A percentile compares a stretch with the other conserved stretches of the same genome.
Evolutionary conservation across 2,888 invertebrate species (phyloP).

Genomic region (Leucoma salicis): DNA sequence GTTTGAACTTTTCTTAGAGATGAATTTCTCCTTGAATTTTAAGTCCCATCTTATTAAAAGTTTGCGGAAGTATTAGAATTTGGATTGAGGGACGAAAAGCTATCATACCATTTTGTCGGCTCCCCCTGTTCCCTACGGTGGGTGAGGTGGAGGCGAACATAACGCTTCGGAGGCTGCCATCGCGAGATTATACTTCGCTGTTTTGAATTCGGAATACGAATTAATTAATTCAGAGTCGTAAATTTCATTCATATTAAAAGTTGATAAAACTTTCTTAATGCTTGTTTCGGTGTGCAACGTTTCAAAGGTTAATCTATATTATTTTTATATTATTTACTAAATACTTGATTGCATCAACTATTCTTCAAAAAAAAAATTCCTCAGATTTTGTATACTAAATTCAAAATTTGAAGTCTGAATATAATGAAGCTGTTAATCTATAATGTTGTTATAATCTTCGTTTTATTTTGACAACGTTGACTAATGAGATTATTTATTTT

Average conservation of each 20-base stretch:
- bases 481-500: constrained; percentile 79
- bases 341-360: constrained; percentile 38
- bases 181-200: constrained; percentile 60
- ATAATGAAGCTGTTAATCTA: not conserved
- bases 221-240: constrained; percentile 54
- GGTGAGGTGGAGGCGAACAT: constrained; percentile 36
- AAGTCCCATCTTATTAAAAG: constrained; percentile 81
- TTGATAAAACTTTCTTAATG: constrained; percentile 47
- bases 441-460: constrained; percentile 42
- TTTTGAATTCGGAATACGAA: constrained; percentile 62
- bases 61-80: constrained; percentile 79
- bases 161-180: constrained; percentile 45
- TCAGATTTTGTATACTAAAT: not conserved
- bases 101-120: constrained; percentile 69
- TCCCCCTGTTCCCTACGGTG: constrained; percentile 48
- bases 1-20: constrained; percentile 60
- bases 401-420: not conserved
- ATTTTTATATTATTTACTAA: constrained; percentile 32
- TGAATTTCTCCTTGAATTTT: constrained; percentile 74
- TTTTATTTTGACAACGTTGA: constrained; percentile 79
- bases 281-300: constrained; percentile 28
- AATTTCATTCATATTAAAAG: constrained; percentile 51
- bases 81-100: constrained; percentile 78
- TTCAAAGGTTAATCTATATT: constrained; percentile 27
- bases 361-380: constrained; percentile 23